These are phyloP conservation scores for Phaethornis superciliosus DNA, from an alignment of 2,113 vertebrate genomes.

Conservation along the genomic window DNA sequence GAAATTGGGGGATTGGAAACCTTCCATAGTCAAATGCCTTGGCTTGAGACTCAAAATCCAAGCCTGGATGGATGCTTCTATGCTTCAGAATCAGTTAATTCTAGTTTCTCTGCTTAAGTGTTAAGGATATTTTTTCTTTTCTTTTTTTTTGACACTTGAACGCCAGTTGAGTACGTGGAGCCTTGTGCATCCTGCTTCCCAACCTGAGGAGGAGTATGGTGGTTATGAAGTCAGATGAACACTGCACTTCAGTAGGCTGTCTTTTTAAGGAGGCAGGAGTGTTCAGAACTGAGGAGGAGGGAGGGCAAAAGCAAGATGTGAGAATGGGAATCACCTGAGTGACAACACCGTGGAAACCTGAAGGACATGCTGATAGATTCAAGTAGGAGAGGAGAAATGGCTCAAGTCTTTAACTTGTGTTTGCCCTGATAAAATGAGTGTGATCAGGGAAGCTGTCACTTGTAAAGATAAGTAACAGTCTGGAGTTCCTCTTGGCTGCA, in stretches of 20 bases:
- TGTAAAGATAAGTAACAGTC: not conserved
- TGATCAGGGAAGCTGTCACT: not conserved
- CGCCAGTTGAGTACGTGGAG: not conserved
- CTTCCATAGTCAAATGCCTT: not conserved
- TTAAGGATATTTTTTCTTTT: not conserved
- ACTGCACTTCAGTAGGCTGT: not conserved
- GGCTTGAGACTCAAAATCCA: not conserved
- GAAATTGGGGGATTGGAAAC: not conserved
- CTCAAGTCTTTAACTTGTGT: not conserved
- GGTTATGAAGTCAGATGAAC: accelerated
- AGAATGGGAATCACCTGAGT: not conserved
- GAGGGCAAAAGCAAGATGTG: not conserved
- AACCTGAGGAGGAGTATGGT: not conserved
- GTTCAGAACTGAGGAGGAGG: not conserved
- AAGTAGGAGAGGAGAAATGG: not conserved
- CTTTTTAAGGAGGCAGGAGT: not conserved
- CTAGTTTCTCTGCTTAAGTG: not conserved
- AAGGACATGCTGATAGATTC: not conserved
- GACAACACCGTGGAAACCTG: accelerated
- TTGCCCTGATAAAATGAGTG: not conserved
- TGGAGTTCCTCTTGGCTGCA: not conserved
- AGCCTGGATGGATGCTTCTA: not conserved
- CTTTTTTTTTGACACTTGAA: not conserved
- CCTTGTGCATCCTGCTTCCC: accelerated
- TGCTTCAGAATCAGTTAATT: not conserved